These are phyloP conservation scores for Chymomyza procnemis DNA, from an alignment of 2,888 invertebrate genomes.

Conservation along the genomic window DNA sequence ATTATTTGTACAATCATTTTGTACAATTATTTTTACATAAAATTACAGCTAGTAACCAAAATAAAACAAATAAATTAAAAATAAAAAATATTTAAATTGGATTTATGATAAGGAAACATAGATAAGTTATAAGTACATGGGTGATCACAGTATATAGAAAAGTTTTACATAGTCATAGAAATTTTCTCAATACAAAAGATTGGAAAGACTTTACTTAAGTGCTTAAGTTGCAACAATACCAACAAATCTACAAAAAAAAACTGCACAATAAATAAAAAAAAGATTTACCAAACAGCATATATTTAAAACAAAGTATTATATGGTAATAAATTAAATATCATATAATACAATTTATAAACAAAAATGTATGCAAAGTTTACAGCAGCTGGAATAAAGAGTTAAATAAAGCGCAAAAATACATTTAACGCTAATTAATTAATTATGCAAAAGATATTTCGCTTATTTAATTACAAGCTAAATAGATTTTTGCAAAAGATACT, in stretches of 20 bases:
- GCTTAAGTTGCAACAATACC: background rate
- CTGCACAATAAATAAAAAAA: background rate
- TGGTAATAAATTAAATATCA: too few species aligned
- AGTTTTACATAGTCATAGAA: background rate
- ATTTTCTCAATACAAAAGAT: background rate
- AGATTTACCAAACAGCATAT: too few species aligned
- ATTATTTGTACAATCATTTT: background rate
- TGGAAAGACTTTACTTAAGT: background rate
- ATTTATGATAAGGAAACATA: background rate
- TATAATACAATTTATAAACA: constrained; percentile 1
- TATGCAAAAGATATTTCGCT: background rate
- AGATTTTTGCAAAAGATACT: background rate
- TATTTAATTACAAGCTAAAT: background rate
- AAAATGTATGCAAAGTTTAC: background rate
- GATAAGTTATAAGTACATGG: background rate
- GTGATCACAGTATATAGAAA: background rate
- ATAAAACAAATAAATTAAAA: constrained; percentile 15
- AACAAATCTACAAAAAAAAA: background rate
- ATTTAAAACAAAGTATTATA: too few species aligned
- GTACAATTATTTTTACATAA: constrained; percentile 16
- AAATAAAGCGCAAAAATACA: background rate
- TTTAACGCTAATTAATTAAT: background rate
- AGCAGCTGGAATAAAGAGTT: background rate
- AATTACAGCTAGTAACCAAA: constrained; percentile 25
- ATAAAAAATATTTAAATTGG: constrained; percentile 5